A percentile compares a stretch with the other conserved stretches of the same genome.
phyloP scores from a whole-genome alignment of 2,888 invertebrate species.

The Lithophane semibrunnea region DNA sequence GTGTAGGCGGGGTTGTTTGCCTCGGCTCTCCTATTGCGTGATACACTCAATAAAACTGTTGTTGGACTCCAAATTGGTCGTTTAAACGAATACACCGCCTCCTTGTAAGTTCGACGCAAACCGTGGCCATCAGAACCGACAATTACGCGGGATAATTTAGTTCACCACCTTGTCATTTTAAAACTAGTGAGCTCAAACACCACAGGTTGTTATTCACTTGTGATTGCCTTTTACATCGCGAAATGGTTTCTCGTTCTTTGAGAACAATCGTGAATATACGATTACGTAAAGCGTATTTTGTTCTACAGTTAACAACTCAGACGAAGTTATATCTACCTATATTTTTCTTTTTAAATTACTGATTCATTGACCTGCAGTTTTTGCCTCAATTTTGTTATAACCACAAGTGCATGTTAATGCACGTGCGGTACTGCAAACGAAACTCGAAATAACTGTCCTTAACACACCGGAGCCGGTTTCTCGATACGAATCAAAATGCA shows the following conservation, averaged over 20 bases:
- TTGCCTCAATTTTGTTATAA: slow-evolving; percentile 34
- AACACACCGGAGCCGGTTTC: slow-evolving; percentile 71
- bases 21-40: slow-evolving; percentile 87
- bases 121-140: slow-evolving; percentile 58
- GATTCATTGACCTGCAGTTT: slow-evolving; percentile 48
- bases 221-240: slow-evolving; percentile 39
- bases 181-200: slow-evolving; percentile 43
- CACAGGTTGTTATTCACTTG: slow-evolving; percentile 23
- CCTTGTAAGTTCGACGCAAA: slow-evolving; percentile 67
- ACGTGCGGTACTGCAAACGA: slow-evolving; percentile 58
- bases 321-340: slow-evolving; percentile 1
- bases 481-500: slow-evolving; percentile 77
- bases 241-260: slow-evolving; percentile 30
- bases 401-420: slow-evolving; percentile 3
- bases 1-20: slow-evolving; percentile 88
- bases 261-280: slow-evolving; percentile 18
- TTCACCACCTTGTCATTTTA: slow-evolving; percentile 59
- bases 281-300: slow-evolving; percentile 24
- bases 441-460: slow-evolving; percentile 70
- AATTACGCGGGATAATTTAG: slow-evolving; percentile 64
- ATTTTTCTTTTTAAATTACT: slow-evolving; percentile 25
- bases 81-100: slow-evolving; percentile 76
- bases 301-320: slow-evolving; percentile 4
- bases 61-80: slow-evolving; percentile 81
- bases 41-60: slow-evolving; percentile 85